A percentile compares a stretch with the other conserved stretches of the same genome.
phyloP scores from a whole-genome alignment of 2,113 vertebrate species.

The Herpetotheres cachinnans region DNA sequence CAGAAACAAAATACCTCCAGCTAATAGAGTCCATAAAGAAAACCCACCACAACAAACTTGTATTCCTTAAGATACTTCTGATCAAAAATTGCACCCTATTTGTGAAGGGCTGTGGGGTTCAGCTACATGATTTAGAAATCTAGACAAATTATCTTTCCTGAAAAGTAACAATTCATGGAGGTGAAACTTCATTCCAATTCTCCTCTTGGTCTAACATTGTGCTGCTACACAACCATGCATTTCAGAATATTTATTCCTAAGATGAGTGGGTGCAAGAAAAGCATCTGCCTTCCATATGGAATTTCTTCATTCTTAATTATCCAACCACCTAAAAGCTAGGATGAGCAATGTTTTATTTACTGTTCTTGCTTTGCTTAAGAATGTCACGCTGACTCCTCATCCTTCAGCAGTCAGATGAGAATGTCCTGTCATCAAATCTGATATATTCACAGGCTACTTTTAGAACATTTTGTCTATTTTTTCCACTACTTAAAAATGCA shows the following conservation, averaged over 20 bases:
- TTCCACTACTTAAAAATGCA: not conserved
- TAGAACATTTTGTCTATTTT: not conserved
- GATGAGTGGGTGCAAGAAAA: not conserved
- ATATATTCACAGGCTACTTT: not conserved
- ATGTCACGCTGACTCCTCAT: slow-evolving; percentile 8
- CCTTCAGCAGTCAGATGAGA: not conserved
- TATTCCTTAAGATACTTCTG: not conserved
- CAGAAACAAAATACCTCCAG: not conserved
- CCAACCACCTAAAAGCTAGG: not conserved
- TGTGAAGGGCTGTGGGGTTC: not conserved
- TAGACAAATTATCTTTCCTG: not conserved
- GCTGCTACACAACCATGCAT: not conserved
- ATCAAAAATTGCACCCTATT: not conserved
- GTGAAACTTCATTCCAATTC: not conserved
- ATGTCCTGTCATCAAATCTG: not conserved
- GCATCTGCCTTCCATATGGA: slow-evolving; percentile 33
- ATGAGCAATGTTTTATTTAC: slow-evolving; percentile 43
- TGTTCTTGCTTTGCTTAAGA: not conserved
- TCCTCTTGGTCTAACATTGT: not conserved
- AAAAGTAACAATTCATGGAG: not conserved
- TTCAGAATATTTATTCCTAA: not conserved
- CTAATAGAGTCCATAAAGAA: not conserved
- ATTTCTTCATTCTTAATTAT: slow-evolving; percentile 4
- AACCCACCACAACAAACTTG: not conserved
- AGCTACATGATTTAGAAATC: not conserved